Conservation (phyloP, 2,113 vertebrate genomes). For the Choloepus hoffmanni region DNA sequence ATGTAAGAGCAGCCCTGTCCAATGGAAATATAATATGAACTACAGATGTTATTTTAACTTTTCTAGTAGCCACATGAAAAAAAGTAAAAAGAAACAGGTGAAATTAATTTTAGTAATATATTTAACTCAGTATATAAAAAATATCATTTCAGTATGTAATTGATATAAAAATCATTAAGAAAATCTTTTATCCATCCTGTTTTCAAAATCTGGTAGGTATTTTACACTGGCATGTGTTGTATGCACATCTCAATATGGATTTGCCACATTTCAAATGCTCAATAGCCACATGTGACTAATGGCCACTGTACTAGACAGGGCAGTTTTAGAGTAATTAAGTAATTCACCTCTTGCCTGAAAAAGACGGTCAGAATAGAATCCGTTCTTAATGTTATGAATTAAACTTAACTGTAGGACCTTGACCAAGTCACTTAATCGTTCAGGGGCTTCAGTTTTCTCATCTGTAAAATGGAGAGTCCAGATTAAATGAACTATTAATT, state of each 20-base stretch:
- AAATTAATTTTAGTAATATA: constrained; percentile 7
- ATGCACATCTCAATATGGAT: not conserved
- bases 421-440: constrained; percentile 2
- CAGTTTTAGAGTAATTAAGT: not conserved
- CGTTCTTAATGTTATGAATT: not conserved
- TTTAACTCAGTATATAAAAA: not conserved
- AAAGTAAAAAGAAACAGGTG: not conserved
- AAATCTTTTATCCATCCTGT: not conserved
- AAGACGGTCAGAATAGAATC: constrained; percentile 41
- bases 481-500: not conserved
- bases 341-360: not conserved
- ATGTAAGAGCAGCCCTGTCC: not conserved
- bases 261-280: not conserved
- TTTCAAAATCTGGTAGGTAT: not conserved
- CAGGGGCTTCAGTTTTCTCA: not conserved
- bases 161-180: not conserved
- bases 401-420: not conserved
- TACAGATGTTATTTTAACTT: constrained; percentile 9
- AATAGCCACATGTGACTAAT: not conserved
- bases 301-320: too few relatives aligned
- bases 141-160: not conserved
- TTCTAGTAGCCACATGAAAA: not conserved
- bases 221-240: not conserved
- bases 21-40: not conserved
- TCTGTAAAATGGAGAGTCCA: not conserved